These are phyloP conservation scores for Connochaetes taurinus DNA, from an alignment of 2,113 vertebrate genomes.

Conservation along the genomic window DNA sequence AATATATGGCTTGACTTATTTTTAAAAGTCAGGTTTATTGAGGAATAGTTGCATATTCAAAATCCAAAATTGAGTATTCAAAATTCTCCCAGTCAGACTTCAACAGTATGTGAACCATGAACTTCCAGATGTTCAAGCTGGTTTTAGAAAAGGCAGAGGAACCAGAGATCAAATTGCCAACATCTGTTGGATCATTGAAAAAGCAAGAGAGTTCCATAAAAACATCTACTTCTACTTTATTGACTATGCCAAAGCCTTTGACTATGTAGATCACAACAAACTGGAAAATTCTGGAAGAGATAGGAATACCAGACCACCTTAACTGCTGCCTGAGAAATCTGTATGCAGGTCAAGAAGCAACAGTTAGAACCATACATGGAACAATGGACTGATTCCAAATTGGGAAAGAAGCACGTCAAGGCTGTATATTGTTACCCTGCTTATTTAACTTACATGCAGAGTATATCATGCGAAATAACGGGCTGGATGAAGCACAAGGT, in stretches of 20 bases:
- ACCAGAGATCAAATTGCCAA: neutral
- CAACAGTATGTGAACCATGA: neutral
- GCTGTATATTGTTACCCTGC: neutral
- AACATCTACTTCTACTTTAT: neutral
- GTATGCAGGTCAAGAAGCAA: neutral
- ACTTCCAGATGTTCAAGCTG: neutral
- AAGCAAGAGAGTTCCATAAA: neutral
- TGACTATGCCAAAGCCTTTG: neutral
- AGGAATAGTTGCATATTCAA: neutral
- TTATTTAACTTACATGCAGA: neutral
- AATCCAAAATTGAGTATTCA: neutral
- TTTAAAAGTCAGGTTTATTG: neutral
- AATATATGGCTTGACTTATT: neutral
- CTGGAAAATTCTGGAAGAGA: neutral
- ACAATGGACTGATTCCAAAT: neutral
- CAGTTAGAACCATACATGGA: neutral
- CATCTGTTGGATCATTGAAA: neutral
- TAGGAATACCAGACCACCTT: neutral
- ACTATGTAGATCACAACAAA: neutral
- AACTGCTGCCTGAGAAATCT: neutral
- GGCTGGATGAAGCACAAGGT: neutral
- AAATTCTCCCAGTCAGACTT: neutral
- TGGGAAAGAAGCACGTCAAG: neutral
- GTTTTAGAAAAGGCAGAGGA: neutral
- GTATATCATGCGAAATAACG: rapidly evolving